A percentile compares a stretch with the other conserved stretches of the same genome.
Evolutionary conservation across 2,113 vertebrate species (phyloP).

Genomic region (Mesitornis unicolor): DNA sequence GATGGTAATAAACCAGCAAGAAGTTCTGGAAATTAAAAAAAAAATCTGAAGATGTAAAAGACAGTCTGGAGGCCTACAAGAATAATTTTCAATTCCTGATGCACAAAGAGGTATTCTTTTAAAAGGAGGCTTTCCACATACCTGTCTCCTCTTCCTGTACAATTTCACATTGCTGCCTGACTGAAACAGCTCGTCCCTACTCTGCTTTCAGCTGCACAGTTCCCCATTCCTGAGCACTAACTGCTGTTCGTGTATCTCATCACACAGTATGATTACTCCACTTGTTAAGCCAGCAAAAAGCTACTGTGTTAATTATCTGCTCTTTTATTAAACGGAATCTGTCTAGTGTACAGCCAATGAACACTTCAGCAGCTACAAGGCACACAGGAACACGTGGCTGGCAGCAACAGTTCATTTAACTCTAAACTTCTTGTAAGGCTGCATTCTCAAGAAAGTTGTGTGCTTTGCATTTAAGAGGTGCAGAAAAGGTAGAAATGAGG

Average conservation of each 20-base stretch:
- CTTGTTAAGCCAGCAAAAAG: background rate
- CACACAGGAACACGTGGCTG: background rate
- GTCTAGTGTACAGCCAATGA: background rate
- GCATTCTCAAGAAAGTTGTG: background rate
- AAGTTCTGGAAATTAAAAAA: background rate
- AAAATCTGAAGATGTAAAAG: background rate
- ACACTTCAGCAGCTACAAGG: background rate
- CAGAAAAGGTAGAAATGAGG: background rate
- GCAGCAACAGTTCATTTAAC: background rate
- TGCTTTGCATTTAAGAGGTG: background rate
- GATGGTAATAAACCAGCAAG: slow-evolving; percentile 1
- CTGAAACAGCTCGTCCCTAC: background rate
- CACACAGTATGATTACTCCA: background rate
- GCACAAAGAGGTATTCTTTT: background rate
- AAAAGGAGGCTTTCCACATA: background rate
- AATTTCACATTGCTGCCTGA: background rate
- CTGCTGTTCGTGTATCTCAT: background rate
- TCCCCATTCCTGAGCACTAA: background rate
- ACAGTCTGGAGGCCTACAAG: background rate
- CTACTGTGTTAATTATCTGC: background rate
- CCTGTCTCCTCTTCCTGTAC: background rate
- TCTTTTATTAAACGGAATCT: background rate
- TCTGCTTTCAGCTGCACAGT: background rate
- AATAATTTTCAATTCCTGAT: background rate
- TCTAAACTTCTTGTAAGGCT: background rate